A percentile compares a stretch with the other conserved stretches of the same genome.
phyloP scores from a whole-genome alignment of 1,140 invertebrate genomes.

The Venturia canescens region DNA sequence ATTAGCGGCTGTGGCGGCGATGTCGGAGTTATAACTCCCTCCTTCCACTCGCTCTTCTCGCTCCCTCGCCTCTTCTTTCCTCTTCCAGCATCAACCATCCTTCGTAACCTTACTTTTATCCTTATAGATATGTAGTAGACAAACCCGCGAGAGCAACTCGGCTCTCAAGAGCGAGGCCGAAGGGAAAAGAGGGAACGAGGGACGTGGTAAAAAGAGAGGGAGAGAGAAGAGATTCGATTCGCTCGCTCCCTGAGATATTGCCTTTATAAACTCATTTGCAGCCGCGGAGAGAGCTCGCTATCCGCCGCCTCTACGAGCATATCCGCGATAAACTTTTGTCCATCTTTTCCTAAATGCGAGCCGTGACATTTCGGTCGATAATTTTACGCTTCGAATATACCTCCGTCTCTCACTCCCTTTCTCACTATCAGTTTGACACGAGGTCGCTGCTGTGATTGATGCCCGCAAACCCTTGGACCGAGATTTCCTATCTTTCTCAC shows the following conservation, averaged over 20 bases:
- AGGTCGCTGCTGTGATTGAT: conserved; percentile 48
- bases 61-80: conserved; percentile 14
- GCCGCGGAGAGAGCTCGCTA: conserved; percentile 57
- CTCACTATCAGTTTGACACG: conserved; percentile 35
- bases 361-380: conserved; percentile 16
- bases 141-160: conserved; percentile 44
- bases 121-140: conserved; percentile 26
- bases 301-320: conserved; percentile 19
- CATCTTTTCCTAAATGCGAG: not conserved
- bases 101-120: conserved; percentile 16
- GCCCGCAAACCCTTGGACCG: conserved; percentile 28
- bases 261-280: conserved; percentile 78
- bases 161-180: conserved; percentile 3
- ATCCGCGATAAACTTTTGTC: conserved; percentile 41
- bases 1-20: conserved; percentile 66
- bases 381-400: conserved; percentile 8
- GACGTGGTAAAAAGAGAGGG: not conserved
- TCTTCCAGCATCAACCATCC: conserved; percentile 32
- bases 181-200: conserved; percentile 40
- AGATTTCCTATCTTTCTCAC: conserved; percentile 3
- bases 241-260: conserved; percentile 69
- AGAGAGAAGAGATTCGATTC: conserved; percentile 51
- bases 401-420: conserved; percentile 45
- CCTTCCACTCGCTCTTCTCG: conserved; percentile 30
- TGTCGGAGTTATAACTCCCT: conserved; percentile 38